Base-by-base conservation (phyloP, 2,113 vertebrate genomes). In the Crypturellus undulatus region DNA sequence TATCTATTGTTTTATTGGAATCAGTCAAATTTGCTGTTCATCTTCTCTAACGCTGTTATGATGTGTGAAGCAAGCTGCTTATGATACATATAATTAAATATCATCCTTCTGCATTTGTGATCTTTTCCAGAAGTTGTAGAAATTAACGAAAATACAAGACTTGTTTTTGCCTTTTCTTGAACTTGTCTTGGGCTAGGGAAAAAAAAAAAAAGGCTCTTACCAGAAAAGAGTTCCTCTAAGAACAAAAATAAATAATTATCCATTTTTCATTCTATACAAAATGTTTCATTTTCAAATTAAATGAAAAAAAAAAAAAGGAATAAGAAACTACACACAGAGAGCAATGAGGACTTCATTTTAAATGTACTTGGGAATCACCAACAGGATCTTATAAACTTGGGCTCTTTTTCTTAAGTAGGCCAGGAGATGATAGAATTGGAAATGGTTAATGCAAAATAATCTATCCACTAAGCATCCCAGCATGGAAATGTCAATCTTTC, bases 51-150 rank as follows among this genome's bases (percentile, higher is more conserved):
- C 47, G 68, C 14, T 40, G 42, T 49, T 58, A 17, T 90, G 63
- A 60, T 73, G 4, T 69, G 78, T 95, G 76, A 94, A 96, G 77
- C 22, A 96, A 90, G 15, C 49, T 87, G 42, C 43, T 91, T 51
- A 26, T 64, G 65, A 72, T 75, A 86, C 8, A 47, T 18, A 8
- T 32, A 90, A 20, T 20, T 60, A 63, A 93, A 93, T 91, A 34
- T 64, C 58, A 83, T 47, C 72, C 26, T 94, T 89, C 62, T 34
- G 10, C 91, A 9, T 10, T 19, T 68, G 8, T 30, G 18, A 65
- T 25, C 3, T 64, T 83, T 86, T 59, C 25, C 13, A 73, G 65
- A 87, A 51, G 19, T 54, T 69, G 30, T 79, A 73, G 75, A 90
- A 56, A 5, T 4, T 21, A 78, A 87, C 51, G 17, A 76, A 93